phyloP scores from a whole-genome alignment of 2,888 invertebrate species.

The Harpagoxenus sublaevis region DNA sequence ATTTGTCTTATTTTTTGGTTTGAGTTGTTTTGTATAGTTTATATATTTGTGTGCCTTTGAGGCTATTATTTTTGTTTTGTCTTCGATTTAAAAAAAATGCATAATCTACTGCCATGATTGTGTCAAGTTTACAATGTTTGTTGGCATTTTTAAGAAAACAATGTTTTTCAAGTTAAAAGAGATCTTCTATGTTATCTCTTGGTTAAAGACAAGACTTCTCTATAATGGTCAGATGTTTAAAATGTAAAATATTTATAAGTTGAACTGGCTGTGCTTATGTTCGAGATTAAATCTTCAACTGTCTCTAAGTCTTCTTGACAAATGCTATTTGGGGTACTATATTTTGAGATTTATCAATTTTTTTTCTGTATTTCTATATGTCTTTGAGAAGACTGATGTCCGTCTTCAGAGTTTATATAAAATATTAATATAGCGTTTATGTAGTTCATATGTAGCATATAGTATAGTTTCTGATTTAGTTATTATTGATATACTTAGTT shows the following conservation, averaged over 20 bases:
- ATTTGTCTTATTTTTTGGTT: conserved; percentile 9
- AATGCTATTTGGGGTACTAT: too few relatives aligned
- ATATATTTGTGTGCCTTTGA: not conserved
- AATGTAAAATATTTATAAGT: not conserved
- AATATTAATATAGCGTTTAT: too few relatives aligned
- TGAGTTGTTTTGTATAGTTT: not conserved
- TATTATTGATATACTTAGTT: too few relatives aligned
- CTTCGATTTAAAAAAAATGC: not conserved
- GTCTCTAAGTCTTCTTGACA: too few relatives aligned
- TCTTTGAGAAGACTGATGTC: too few relatives aligned
- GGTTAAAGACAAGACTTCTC: not conserved
- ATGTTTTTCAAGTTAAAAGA: not conserved
- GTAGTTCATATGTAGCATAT: too few relatives aligned
- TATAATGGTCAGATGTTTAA: not conserved
- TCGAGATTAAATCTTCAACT: too few relatives aligned
- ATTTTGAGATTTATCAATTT: too few relatives aligned
- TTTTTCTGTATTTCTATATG: too few relatives aligned
- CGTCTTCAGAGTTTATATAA: too few relatives aligned
- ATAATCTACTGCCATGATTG: conserved; percentile 2
- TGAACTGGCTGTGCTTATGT: too few relatives aligned
- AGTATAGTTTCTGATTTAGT: too few relatives aligned
- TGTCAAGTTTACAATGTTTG: not conserved
- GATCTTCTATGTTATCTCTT: not conserved
- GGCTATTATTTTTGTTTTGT: conserved; percentile 11
- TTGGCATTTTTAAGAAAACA: not conserved